Conservation (phyloP, 2,888 invertebrate species). For the Apotomis capreana region DNA sequence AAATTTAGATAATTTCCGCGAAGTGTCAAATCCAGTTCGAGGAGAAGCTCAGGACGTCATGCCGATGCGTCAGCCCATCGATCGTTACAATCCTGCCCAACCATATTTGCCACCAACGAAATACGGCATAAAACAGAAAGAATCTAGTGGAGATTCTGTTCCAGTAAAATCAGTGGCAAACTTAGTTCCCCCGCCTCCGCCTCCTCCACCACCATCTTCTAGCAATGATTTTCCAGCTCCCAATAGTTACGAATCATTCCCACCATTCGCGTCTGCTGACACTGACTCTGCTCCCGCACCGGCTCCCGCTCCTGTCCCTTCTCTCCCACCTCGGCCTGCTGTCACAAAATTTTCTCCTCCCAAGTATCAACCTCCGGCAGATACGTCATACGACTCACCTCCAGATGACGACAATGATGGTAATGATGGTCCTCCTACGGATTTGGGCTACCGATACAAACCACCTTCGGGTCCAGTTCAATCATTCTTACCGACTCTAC, state of each 20-base stretch:
- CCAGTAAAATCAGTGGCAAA: slow-evolving; percentile 62
- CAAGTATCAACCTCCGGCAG: slow-evolving; percentile 56
- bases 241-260: slow-evolving; percentile 72
- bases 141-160: slow-evolving; percentile 52
- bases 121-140: slow-evolving; percentile 68
- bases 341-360: slow-evolving; percentile 40
- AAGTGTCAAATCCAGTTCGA: slow-evolving; percentile 68
- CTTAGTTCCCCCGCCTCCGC: slow-evolving; percentile 70
- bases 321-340: slow-evolving; percentile 44
- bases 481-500: slow-evolving; percentile 60
- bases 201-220: slow-evolving; percentile 66
- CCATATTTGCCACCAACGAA: slow-evolving; percentile 71
- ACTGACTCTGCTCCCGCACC: slow-evolving; percentile 41
- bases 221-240: slow-evolving; percentile 69
- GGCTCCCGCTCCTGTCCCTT: slow-evolving; percentile 44
- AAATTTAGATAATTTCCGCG: slow-evolving; percentile 68
- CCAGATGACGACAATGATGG: slow-evolving; percentile 49
- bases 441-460: slow-evolving; percentile 67
- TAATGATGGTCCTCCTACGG: slow-evolving; percentile 54
- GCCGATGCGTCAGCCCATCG: slow-evolving; percentile 60
- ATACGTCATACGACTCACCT: slow-evolving; percentile 50
- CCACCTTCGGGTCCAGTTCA: slow-evolving; percentile 57
- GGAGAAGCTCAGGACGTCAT: slow-evolving; percentile 74
- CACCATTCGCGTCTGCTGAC: slow-evolving; percentile 64
- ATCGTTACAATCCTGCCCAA: slow-evolving; percentile 80